phyloP scores from a whole-genome alignment of 2,113 vertebrate genomes.

The Siniperca knerii region DNA sequence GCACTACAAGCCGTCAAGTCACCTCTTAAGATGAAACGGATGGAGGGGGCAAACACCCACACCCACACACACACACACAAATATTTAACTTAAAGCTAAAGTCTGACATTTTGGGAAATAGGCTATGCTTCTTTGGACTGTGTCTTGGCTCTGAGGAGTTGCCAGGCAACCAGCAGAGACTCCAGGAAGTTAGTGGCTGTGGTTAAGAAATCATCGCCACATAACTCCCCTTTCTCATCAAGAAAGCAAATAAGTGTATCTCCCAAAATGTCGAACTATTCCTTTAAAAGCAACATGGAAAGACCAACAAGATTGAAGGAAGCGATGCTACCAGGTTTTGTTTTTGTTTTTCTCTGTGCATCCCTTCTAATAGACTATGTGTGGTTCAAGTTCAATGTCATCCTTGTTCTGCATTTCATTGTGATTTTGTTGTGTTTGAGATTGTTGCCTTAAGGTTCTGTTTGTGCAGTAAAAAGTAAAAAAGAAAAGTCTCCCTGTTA shows the following conservation, averaged over 20 bases:
- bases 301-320: background rate
- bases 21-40: slow-evolving; percentile 76
- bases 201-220: background rate
- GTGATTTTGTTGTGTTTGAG: slow-evolving; percentile 20
- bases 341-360: slow-evolving; percentile 51
- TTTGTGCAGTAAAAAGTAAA: slow-evolving; percentile 22
- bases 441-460: slow-evolving; percentile 65
- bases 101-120: slow-evolving; percentile 26
- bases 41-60: background rate
- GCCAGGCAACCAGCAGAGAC: background rate
- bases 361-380: background rate
- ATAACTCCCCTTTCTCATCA: background rate
- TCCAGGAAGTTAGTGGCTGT: background rate
- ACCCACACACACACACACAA: slow-evolving; percentile 1
- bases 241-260: slow-evolving; percentile 13
- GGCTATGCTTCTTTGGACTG: background rate
- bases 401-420: slow-evolving; percentile 21
- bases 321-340: background rate
- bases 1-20: slow-evolving; percentile 78
- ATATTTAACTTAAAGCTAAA: background rate
- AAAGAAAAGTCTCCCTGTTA: background rate
- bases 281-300: background rate
- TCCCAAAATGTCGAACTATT: slow-evolving; percentile 34
- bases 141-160: background rate
- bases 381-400: slow-evolving; percentile 50